These are phyloP conservation scores for Hyphantria cunea DNA, from an alignment of 1,140 invertebrate genomes.

Conservation along the genomic window DNA sequence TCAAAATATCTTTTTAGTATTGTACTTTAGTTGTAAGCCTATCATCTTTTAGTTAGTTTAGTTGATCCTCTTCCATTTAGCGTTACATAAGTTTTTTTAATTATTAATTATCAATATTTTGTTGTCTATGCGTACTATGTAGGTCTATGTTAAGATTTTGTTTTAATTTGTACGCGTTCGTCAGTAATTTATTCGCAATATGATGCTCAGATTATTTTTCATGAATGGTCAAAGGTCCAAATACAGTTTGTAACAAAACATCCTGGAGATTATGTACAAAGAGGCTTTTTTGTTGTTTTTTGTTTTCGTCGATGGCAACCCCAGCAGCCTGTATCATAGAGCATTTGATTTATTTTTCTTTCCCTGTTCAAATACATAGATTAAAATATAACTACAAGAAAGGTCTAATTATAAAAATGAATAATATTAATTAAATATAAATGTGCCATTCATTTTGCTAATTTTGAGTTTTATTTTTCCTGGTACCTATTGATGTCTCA, in stretches of 20 bases:
- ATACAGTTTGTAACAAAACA: conserved; percentile 23
- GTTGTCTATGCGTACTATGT: conserved; percentile 48
- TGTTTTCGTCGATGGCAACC: conserved; percentile 42
- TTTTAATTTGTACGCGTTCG: conserved; percentile 32
- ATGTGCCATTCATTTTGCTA: conserved; percentile 82
- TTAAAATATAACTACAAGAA: conserved; percentile 74
- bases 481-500: neutral
- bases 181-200: conserved; percentile 56
- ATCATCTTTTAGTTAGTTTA: conserved; percentile 58
- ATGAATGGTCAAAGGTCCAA: conserved; percentile 31
- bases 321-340: conserved; percentile 45
- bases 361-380: conserved; percentile 69
- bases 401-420: conserved; percentile 80
- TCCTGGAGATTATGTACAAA: conserved; percentile 63
- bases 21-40: conserved; percentile 54
- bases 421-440: conserved; percentile 82
- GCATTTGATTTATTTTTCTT: conserved; percentile 46
- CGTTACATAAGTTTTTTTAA: conserved; percentile 70
- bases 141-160: conserved; percentile 38
- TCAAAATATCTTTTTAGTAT: conserved; percentile 67
- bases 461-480: conserved; percentile 71
- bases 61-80: conserved; percentile 76
- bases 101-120: conserved; percentile 46
- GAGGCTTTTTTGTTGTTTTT: conserved; percentile 61
- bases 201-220: conserved; percentile 44